A percentile compares a stretch with the other conserved stretches of the same genome.
Conservation (phyloP, 2,797 vertebrate species). For the Cygnus olor region DNA sequence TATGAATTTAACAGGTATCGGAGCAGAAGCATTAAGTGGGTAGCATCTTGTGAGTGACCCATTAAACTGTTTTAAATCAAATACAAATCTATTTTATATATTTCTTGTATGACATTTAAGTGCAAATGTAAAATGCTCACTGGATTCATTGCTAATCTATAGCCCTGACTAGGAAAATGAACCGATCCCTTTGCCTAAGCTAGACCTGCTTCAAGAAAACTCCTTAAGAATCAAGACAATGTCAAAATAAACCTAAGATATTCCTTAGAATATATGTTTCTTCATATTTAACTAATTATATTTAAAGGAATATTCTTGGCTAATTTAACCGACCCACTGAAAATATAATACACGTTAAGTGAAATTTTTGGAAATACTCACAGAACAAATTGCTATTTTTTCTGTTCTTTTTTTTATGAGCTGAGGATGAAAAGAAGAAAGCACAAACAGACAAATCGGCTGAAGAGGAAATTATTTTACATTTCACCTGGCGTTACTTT, state of each 20-base stretch:
- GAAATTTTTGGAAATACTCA: not conserved
- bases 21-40: not conserved
- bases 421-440: not conserved
- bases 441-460: not conserved
- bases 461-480: not conserved
- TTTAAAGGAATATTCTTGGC: not conserved
- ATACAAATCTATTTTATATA: not conserved
- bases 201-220: too few relatives aligned
- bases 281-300: not conserved
- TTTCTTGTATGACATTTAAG: not conserved
- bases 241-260: not conserved
- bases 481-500: not conserved
- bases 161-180: not conserved
- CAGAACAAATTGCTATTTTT: not conserved
- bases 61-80: not conserved
- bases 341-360: not conserved
- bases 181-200: not conserved
- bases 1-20: not conserved
- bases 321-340: not conserved
- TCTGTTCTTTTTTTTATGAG: not conserved
- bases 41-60: not conserved
- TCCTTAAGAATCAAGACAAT: not conserved
- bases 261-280: not conserved
- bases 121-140: not conserved
- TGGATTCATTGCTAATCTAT: not conserved